phyloP scores from a whole-genome alignment of 2,797 vertebrate species.

The Syndactyla subalaris region DNA sequence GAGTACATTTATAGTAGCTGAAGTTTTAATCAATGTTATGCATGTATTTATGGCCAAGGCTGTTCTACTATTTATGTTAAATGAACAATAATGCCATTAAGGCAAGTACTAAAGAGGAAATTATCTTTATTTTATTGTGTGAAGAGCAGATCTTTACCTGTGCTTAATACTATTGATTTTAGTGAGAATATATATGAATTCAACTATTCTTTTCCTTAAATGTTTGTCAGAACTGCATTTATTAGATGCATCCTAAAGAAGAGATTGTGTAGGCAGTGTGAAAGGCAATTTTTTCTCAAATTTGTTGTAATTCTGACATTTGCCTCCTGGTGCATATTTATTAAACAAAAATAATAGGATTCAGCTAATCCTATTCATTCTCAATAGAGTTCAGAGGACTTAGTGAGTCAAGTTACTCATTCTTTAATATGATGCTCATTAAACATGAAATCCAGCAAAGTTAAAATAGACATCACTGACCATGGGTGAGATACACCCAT shows the following conservation, averaged over 20 bases:
- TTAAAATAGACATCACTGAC: background rate
- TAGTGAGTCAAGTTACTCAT: background rate
- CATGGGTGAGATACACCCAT: background rate
- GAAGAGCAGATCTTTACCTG: slow-evolving; percentile 6
- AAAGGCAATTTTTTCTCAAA: background rate
- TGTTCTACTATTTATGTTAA: background rate
- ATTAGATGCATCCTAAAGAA: background rate
- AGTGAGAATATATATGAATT: background rate
- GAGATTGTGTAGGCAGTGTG: background rate
- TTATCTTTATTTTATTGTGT: background rate
- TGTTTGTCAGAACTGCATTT: background rate
- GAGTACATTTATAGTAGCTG: background rate
- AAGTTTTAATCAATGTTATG: slow-evolving; percentile 49
- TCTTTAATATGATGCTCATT: background rate
- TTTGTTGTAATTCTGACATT: background rate
- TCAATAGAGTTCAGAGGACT: background rate
- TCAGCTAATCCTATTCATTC: background rate
- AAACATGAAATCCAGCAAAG: background rate
- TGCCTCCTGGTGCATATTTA: background rate
- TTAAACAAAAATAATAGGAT: background rate
- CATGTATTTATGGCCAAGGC: background rate
- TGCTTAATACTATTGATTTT: slow-evolving; percentile 30
- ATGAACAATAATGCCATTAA: slow-evolving; percentile 20
- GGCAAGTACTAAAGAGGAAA: background rate
- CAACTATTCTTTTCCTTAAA: background rate